Percentiles rank a stretch among this genome's conserved stretches.
phyloP scores from a whole-genome alignment of 2,113 vertebrate genomes.

The Chlorodrepanis virens region DNA sequence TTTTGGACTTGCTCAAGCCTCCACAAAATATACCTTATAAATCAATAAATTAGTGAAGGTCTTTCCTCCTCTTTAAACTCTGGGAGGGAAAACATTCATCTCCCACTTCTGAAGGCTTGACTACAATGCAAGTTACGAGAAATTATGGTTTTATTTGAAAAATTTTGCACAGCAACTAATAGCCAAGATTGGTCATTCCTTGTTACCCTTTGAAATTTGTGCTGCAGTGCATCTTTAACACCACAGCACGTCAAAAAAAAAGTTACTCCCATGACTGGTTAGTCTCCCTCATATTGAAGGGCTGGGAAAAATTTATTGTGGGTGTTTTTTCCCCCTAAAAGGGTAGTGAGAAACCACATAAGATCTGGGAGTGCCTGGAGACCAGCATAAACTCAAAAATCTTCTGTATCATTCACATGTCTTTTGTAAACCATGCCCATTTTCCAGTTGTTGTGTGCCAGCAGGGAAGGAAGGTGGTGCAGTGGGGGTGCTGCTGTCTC shows the following conservation, averaged over 20 bases:
- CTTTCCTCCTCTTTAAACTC: not conserved
- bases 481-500: not conserved
- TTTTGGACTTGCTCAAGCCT: not conserved
- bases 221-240: not conserved
- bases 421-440: not conserved
- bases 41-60: not conserved
- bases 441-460: not conserved
- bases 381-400: not conserved
- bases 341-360: rapidly evolving
- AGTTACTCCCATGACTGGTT: not conserved
- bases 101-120: not conserved
- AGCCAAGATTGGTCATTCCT: not conserved
- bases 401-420: rapidly evolving
- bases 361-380: not conserved
- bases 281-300: not conserved
- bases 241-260: not conserved
- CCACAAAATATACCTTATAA: not conserved
- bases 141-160: not conserved
- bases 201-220: not conserved
- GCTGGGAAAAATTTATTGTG: not conserved
- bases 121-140: not conserved
- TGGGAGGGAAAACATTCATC: not conserved
- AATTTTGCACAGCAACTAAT: not conserved
- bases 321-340: not conserved
- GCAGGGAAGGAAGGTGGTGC: not conserved